Base-by-base conservation (phyloP, 2,797 vertebrate species). In the Hippoglossus hippoglossus region DNA sequence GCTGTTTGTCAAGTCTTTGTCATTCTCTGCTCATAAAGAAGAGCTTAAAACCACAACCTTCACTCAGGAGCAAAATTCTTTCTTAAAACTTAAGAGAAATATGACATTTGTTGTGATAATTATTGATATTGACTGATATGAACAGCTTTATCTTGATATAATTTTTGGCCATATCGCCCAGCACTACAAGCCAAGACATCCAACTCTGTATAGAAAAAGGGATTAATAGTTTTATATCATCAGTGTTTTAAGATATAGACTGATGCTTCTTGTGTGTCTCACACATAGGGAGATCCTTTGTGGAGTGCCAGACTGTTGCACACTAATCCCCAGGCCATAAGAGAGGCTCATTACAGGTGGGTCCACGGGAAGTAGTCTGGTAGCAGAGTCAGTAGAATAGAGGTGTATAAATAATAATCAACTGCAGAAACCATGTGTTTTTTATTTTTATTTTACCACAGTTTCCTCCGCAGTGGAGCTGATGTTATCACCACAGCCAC, bases 251-350 rank as follows among this genome's bases (percentile, higher is more conserved):
- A 47, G 15, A 57, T 50, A 49, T 25, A 24, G 1, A 60, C 21
- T 52, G n/a, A 67, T 63, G 47, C 47, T 16, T 47, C 9, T 68
- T 66, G 11, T 73, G 21, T 71, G 57, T 73, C 2, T 75, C 24
- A 50, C 13, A 28, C 21, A 1, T n/a, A 96, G 95, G 95, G 92
- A 24, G 95, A 96, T 82, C 94, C 95, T 28, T 63, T 96, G 39
- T 96, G 95, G 95, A 96, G 95, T 60, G 91, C 95, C 56, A 94
- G 94, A 72, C 75, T 96, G 67, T 67, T 96, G 63, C 87, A 94
- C 8, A 94, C 94, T 18, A 80, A 95, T 50, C 95, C 95, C 9
- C 83, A 94, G 68, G 92, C 94, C 59, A 86, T 96, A 39, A 92
- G 84, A 83, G 91, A 95, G 46, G 93, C 78, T 18, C 95, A 96